Evolutionary conservation across 2,113 vertebrate genomes (phyloP), one percentile per base, ranked within the genome.

Genomic region (Planiliza haematocheilus): DNA sequence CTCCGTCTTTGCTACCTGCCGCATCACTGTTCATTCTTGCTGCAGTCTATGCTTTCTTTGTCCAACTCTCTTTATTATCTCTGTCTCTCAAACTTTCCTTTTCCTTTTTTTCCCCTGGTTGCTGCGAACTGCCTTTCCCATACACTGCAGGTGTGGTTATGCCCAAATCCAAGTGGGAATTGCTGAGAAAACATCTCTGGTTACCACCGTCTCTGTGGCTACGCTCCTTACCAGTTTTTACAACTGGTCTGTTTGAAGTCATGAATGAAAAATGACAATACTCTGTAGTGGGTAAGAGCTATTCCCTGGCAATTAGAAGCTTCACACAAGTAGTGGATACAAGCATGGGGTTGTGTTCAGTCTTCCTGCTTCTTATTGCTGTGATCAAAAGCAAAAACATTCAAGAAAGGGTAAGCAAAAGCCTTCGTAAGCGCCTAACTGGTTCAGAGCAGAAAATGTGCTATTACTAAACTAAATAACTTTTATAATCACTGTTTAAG

Each of bases 261-360:
- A 65, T 89, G 90, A 92, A 93, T 94, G 86, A 93, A 92, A 93
- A 92, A 92, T 88, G 77, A 84, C 87, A 91, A 88, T 84, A 84
- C 80, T 81, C 77, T 83, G 39, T 34, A 67, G 53, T 84, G 70
- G 76, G 73, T 56, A 64, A 82, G 81, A 68, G 64, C 58, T 59
- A 52, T 82, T 90, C 76, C 84, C 74, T 79, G 52, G 78, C 77
- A 88, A 86, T 91, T 85, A 89, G 42, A 83, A 86, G 89, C 83
- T 76, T 55, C 77, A 79, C 39, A 87, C 42, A 81, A 88, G 81
- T 84, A 74, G 60, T 72, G 83, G 85, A 77, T 11, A 48, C 48
- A 70, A 77, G 56, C 59, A 56, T 57, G 72, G 56, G 58, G 41
- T 13, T 69, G 46, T 12, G 43, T 56, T 79, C 42, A 53, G 24